Conservation (phyloP, 2,113 vertebrate species). For the Mustelus asterias region DNA sequence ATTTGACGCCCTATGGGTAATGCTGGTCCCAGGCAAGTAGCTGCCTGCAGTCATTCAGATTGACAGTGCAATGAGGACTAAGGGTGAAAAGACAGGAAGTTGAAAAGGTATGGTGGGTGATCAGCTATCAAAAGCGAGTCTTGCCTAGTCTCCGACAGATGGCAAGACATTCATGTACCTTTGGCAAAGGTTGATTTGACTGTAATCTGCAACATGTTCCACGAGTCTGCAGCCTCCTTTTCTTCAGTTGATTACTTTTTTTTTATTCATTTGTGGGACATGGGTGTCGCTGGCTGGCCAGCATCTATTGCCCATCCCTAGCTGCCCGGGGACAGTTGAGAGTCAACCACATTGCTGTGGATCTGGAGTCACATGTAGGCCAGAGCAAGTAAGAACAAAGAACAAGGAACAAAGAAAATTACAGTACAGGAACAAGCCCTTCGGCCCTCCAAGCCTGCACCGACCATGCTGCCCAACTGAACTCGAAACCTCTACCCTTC, state of each 20-base stretch:
- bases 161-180: background rate
- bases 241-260: background rate
- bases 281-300: no score
- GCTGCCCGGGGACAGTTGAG: no score
- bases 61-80: background rate
- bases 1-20: background rate
- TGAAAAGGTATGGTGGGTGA: background rate
- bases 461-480: no score
- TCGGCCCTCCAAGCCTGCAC: no score
- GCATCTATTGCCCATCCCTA: no score
- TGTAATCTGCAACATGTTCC: background rate
- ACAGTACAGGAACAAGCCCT: no score
- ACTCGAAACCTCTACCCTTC: no score
- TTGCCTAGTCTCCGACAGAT: background rate
- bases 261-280: no score
- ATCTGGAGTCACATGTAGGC: no score
- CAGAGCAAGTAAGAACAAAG: no score
- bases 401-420: no score
- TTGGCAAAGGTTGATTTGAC: background rate
- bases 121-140: background rate
- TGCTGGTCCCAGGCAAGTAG: background rate
- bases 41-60: background rate
- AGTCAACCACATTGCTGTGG: no score
- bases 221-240: background rate
- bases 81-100: background rate